A percentile compares a stretch with the other conserved stretches of the same genome.
Conservation (phyloP, 2,888 invertebrate species). For the Onthophagus sagittarius region DNA sequence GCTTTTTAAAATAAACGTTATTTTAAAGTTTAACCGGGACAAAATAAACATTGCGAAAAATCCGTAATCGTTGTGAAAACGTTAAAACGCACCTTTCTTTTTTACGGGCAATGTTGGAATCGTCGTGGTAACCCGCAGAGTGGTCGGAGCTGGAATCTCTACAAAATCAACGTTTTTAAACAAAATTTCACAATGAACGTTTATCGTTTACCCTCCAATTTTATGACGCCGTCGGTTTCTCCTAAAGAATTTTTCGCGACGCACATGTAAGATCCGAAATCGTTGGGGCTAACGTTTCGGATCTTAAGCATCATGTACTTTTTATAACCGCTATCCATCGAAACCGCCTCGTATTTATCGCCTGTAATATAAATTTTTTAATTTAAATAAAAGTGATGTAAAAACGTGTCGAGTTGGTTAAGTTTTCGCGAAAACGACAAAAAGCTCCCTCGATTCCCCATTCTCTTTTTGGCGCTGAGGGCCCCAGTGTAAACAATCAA, state of each 20-base stretch:
- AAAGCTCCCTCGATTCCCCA: neutral
- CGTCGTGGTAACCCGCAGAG: conserved; percentile 61
- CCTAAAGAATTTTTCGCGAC: conserved; percentile 89
- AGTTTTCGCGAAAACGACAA: neutral
- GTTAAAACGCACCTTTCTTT: conserved; percentile 59
- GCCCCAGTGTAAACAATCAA: conserved; percentile 33
- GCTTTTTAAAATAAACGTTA: too few species aligned
- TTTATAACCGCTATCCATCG: conserved; percentile 81
- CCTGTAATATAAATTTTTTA: conserved; percentile 49
- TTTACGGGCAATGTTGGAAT: conserved; percentile 57
- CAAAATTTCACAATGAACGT: conserved; percentile 39
- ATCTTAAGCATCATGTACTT: conserved; percentile 90
- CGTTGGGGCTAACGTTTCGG: conserved; percentile 69
- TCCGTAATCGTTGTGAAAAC: neutral
- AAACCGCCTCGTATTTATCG: conserved; percentile 82
- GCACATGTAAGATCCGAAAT: conserved; percentile 87
- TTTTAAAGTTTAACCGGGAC: neutral
- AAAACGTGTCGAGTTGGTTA: neutral
- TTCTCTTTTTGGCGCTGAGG: neutral
- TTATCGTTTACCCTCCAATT: conserved; percentile 67
- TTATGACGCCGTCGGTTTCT: conserved; percentile 85
- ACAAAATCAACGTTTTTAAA: conserved; percentile 32
- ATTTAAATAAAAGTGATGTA: neutral
- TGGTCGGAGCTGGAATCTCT: conserved; percentile 86
- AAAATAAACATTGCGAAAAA: too few species aligned